phyloP scores from a whole-genome alignment of 2,888 invertebrate species.

The Campaea margaritaria region DNA sequence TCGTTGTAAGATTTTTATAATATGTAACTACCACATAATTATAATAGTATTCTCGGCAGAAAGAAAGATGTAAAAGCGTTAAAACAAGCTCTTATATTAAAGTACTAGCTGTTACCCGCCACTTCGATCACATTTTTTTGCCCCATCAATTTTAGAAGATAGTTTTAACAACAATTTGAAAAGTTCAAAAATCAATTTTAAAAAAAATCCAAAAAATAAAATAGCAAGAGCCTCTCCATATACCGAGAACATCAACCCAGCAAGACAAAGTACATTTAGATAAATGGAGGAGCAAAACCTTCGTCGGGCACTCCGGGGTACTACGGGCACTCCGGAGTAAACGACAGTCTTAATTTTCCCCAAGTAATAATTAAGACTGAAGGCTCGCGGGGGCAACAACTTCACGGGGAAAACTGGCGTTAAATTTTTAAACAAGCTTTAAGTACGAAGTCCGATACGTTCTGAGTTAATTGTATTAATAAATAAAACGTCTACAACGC shows the following conservation, averaged over 20 bases:
- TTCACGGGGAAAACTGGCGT: constrained; percentile 66
- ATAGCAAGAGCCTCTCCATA: constrained; percentile 58
- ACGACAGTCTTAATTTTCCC: constrained; percentile 86
- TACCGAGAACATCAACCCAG: constrained; percentile 59
- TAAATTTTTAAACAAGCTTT: constrained; percentile 83
- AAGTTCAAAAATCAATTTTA: neutral
- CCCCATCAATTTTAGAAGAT: too few relatives aligned
- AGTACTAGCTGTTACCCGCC: too few relatives aligned
- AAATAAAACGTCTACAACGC: constrained; percentile 61
- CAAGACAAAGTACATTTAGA: constrained; percentile 84
- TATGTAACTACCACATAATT: too few relatives aligned
- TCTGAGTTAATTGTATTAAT: constrained; percentile 80
- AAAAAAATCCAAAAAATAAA: constrained; percentile 32
- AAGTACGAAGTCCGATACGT: constrained; percentile 83
- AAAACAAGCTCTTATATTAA: too few relatives aligned
- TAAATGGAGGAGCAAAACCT: constrained; percentile 79
- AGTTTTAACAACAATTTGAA: neutral
- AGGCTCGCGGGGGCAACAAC: constrained; percentile 73
- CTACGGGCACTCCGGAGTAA: constrained; percentile 66
- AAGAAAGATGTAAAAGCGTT: too few relatives aligned
- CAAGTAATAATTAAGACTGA: constrained; percentile 86
- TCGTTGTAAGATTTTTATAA: too few relatives aligned
- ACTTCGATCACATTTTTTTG: too few relatives aligned
- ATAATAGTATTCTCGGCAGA: too few relatives aligned
- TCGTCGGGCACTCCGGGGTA: constrained; percentile 55